phyloP scores from a whole-genome alignment of 2,113 vertebrate species.

The Caloenas nicobarica region DNA sequence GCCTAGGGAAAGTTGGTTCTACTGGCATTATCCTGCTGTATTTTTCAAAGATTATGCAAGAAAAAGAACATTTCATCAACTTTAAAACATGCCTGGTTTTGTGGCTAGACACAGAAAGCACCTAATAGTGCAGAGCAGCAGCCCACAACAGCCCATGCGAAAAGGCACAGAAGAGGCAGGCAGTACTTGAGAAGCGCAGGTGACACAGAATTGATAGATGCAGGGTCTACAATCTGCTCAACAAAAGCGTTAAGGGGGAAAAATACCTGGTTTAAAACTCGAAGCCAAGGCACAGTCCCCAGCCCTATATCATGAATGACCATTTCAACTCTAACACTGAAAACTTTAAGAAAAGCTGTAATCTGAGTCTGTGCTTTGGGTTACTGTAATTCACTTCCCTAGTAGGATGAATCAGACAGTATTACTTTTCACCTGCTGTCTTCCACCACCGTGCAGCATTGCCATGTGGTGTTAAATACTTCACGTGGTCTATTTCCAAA shows the following conservation, averaged over 20 bases:
- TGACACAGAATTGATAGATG: background rate
- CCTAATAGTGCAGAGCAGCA: background rate
- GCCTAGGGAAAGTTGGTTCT: background rate
- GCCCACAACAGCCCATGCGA: background rate
- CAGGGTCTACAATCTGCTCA: fast-evolving
- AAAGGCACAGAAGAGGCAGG: background rate
- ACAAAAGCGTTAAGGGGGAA: background rate
- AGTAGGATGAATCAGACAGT: background rate
- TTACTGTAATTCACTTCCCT: background rate
- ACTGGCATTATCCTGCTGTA: background rate
- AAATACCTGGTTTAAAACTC: background rate
- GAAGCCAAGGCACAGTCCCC: fast-evolving
- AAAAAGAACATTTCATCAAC: background rate
- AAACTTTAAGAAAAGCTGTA: background rate
- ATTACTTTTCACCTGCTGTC: background rate
- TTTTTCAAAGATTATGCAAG: background rate
- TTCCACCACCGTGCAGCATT: fast-evolving
- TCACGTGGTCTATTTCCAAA: fast-evolving
- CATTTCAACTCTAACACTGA: background rate
- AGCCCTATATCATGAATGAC: background rate
- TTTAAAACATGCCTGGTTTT: background rate
- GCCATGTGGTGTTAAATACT: background rate
- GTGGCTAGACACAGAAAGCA: background rate
- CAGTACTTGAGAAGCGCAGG: background rate
- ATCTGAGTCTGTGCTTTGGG: background rate